These are phyloP conservation scores for Elaeidobius kamerunicus DNA, from an alignment of 2,888 invertebrate species.

Conservation along the genomic window DNA sequence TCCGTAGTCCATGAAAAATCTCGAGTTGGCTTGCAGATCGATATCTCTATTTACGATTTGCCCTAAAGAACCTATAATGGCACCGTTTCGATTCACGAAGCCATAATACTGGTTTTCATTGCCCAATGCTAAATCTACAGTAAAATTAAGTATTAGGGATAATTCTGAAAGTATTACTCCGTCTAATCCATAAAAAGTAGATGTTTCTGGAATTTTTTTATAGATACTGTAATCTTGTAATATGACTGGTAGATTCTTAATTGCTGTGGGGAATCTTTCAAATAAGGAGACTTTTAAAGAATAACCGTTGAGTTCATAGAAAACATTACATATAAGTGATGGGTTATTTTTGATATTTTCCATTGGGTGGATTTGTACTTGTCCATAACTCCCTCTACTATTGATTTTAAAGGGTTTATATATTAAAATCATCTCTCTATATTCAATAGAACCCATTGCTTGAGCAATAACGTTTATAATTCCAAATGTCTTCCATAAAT, in stretches of 20 bases:
- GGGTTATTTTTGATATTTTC: conserved; percentile 11
- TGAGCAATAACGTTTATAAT: conserved; percentile 21
- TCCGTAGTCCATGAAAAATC: conserved; percentile 17
- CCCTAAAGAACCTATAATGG: background rate
- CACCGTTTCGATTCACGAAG: background rate
- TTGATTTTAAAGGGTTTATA: conserved; percentile 15
- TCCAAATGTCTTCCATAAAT: conserved; percentile 16
- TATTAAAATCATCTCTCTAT: background rate
- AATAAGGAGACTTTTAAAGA: conserved; percentile 45
- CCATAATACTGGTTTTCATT: background rate
- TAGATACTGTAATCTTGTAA: conserved; percentile 15
- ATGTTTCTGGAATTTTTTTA: conserved; percentile 21
- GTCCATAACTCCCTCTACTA: conserved; percentile 16
- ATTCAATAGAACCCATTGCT: conserved; percentile 3
- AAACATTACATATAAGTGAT: conserved; percentile 10
- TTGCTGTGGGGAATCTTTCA: conserved; percentile 28
- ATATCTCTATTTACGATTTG: background rate
- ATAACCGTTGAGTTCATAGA: conserved; percentile 43
- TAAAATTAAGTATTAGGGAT: conserved; percentile 4
- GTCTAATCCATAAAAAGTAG: conserved; percentile 44
- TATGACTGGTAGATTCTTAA: conserved; percentile 8
- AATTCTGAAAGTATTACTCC: conserved; percentile 37
- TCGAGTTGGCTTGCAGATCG: conserved; percentile 36
- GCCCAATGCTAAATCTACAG: background rate
- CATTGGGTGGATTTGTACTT: conserved; percentile 4